A percentile compares a stretch with the other conserved stretches of the same genome.
Conservation (phyloP, 2,888 invertebrate species). For the Exephanes ischioxanthus region DNA sequence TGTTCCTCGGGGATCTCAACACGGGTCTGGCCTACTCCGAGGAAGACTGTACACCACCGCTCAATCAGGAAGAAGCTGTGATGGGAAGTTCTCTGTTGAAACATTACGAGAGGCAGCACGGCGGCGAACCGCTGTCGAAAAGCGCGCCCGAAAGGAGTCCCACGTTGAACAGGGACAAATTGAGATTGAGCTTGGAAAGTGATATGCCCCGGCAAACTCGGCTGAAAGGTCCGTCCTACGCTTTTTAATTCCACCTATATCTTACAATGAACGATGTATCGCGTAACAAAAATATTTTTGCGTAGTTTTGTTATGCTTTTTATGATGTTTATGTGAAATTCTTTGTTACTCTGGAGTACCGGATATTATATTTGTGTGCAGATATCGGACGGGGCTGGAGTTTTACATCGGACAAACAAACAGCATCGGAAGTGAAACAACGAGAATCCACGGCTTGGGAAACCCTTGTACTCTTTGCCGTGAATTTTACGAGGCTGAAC, state of each 20-base stretch:
- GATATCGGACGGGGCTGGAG: constrained; percentile 87
- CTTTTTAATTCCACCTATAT: constrained; percentile 74
- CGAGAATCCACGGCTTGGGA: constrained; percentile 94
- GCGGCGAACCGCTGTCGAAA: constrained; percentile 78
- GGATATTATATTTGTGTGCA: constrained; percentile 66
- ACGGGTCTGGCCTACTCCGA: constrained; percentile 85
- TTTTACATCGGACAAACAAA: constrained; percentile 87
- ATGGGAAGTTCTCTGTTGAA: constrained; percentile 82
- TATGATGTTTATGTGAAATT: background rate
- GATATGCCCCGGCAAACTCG: constrained; percentile 85
- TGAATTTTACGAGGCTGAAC: constrained; percentile 97
- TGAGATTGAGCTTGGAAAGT: constrained; percentile 87
- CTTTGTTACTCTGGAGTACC: constrained; percentile 2
- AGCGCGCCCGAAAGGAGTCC: constrained; percentile 82
- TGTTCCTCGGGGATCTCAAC: constrained; percentile 97
- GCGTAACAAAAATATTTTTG: background rate
- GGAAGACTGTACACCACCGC: constrained; percentile 81
- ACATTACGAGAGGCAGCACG: constrained; percentile 80
- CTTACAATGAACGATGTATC: background rate
- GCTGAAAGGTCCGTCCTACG: constrained; percentile 83
- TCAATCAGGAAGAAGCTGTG: constrained; percentile 81
- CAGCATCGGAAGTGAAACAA: constrained; percentile 87
- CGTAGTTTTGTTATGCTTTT: background rate
- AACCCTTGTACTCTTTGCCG: constrained; percentile 97
- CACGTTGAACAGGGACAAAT: constrained; percentile 86